Evolutionary conservation across 2,797 vertebrate species (phyloP).

Genomic region (Gallinago nigripennis): DNA sequence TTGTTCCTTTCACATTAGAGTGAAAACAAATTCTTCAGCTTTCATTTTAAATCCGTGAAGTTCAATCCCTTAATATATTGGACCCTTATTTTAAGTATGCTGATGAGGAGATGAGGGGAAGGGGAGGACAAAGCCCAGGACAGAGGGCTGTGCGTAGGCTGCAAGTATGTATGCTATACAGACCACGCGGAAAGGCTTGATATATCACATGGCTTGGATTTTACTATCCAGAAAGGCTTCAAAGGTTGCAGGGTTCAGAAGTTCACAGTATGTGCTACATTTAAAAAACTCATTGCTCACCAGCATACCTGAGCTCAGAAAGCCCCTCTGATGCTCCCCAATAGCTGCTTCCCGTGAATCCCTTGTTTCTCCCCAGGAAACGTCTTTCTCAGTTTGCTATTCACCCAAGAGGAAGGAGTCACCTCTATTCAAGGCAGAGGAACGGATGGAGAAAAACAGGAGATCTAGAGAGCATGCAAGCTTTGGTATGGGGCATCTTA

Average conservation of each 20-base stretch:
- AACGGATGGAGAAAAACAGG: background rate
- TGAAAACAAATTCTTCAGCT: conserved; percentile 41
- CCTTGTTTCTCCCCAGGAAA: background rate
- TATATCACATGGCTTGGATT: background rate
- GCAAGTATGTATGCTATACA: rapidly evolving
- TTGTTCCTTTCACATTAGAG: conserved; percentile 15
- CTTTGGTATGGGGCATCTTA: background rate
- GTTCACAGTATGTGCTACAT: background rate
- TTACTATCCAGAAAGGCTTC: background rate
- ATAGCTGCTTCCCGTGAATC: background rate
- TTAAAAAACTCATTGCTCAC: background rate
- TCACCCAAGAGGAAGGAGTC: background rate
- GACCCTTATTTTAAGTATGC: background rate
- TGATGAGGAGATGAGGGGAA: background rate
- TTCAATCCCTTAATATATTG: background rate
- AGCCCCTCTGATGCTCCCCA: background rate
- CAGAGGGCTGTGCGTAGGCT: background rate
- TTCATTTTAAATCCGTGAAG: conserved; percentile 10
- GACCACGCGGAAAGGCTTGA: rapidly evolving
- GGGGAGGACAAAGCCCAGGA: background rate
- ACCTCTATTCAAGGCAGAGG: background rate
- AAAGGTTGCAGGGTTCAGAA: background rate
- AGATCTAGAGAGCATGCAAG: background rate
- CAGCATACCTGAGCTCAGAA: background rate
- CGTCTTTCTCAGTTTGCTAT: rapidly evolving